These are phyloP conservation scores for Taurulus bubalis DNA, from an alignment of 2,113 vertebrate species.

Conservation along the genomic window DNA sequence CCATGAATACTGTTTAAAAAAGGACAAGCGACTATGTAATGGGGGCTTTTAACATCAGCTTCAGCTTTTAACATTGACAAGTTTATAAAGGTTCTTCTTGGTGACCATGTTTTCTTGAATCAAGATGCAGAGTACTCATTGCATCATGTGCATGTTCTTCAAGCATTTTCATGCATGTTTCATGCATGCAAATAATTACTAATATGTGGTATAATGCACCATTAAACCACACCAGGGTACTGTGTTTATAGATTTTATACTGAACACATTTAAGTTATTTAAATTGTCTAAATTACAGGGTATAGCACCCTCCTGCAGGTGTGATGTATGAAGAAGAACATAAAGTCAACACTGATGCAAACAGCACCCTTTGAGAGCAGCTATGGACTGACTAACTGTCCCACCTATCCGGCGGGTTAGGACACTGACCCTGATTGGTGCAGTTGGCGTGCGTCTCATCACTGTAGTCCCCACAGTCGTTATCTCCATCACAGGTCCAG, in stretches of 20 bases:
- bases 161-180: not conserved
- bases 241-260: not conserved
- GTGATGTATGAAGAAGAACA: not conserved
- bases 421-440: constrained; percentile 93
- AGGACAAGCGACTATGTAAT: not conserved
- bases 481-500: constrained; percentile 97
- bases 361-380: not conserved
- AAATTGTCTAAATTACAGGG: not conserved
- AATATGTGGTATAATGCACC: not conserved
- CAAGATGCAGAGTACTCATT: not conserved
- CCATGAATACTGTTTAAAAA: constrained; percentile 12
- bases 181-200: not conserved
- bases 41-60: not conserved
- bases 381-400: not conserved
- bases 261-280: not conserved
- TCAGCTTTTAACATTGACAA: not conserved
- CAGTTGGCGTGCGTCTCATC: constrained; percentile 97
- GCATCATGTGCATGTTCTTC: not conserved
- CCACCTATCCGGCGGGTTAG: not conserved
- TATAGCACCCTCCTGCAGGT: not conserved
- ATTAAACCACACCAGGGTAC: not conserved
- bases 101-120: not conserved
- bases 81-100: not conserved
- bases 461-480: constrained; percentile 96
- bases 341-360: not conserved